These are phyloP conservation scores for Zelleria hepariella DNA, from an alignment of 2,888 invertebrate species.

Conservation along the genomic window DNA sequence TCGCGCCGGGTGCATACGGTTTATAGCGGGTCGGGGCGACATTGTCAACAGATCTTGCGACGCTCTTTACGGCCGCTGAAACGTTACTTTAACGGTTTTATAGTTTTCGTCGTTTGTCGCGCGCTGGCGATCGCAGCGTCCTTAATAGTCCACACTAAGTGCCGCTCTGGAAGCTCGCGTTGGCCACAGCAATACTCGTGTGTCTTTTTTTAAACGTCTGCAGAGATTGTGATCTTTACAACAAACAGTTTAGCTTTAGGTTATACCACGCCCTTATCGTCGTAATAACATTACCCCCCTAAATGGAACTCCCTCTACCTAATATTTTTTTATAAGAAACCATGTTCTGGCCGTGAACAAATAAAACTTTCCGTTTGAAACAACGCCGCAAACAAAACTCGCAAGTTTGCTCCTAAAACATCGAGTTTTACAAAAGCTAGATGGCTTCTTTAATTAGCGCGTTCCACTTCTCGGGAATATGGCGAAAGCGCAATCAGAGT, in stretches of 20 bases:
- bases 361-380: background rate
- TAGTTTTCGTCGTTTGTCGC: conserved; percentile 66
- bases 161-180: conserved; percentile 56
- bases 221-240: conserved; percentile 64
- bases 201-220: conserved; percentile 53
- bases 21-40: conserved; percentile 64
- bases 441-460: conserved; percentile 58
- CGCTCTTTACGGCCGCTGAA: conserved; percentile 70
- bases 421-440: background rate
- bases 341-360: too few species aligned
- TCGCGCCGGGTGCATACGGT: conserved; percentile 65
- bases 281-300: background rate
- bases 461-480: conserved; percentile 26
- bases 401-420: background rate
- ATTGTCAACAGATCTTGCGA: conserved; percentile 72
- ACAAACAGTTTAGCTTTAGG: conserved; percentile 1
- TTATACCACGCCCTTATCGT: conserved; percentile 1
- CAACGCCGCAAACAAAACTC: background rate
- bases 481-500: conserved; percentile 34
- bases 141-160: conserved; percentile 69
- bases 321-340: too few species aligned
- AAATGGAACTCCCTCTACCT: background rate
- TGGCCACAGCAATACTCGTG: conserved; percentile 54
- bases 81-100: conserved; percentile 72
- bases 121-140: conserved; percentile 63